phyloP scores from a whole-genome alignment of 2,888 invertebrate species.

The Acheta domesticus region DNA sequence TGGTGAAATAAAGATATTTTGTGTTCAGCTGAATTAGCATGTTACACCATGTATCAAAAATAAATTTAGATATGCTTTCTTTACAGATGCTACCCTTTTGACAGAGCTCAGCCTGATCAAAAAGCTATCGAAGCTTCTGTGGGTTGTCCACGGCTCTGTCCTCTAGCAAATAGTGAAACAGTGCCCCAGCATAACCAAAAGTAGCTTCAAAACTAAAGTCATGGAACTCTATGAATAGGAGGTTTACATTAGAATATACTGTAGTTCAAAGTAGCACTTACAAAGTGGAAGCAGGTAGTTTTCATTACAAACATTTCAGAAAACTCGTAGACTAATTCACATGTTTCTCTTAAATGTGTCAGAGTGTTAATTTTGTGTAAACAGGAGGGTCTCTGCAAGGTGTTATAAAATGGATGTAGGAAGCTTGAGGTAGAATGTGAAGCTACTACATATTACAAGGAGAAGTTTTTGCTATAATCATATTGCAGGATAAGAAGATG shows the following conservation, averaged over 20 bases:
- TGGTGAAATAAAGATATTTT: slow-evolving; percentile 1
- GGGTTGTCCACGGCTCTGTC: not conserved
- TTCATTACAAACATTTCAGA: no score
- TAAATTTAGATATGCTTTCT: slow-evolving; percentile 9
- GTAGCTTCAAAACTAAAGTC: not conserved
- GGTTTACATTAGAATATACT: not conserved
- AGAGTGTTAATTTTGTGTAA: no score
- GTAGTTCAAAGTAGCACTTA: not conserved
- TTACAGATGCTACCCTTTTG: slow-evolving; percentile 11
- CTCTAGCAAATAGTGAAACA: not conserved
- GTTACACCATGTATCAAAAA: slow-evolving; percentile 18
- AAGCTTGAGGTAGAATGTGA: no score
- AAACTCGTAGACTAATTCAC: no score
- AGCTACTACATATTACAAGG: no score
- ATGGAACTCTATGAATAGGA: not conserved
- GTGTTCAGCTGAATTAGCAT: slow-evolving; percentile 1
- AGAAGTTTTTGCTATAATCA: no score
- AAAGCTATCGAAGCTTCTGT: not conserved
- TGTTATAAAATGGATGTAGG: no score
- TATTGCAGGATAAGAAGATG: no score
- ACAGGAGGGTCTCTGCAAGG: no score
- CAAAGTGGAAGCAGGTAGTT: not conserved
- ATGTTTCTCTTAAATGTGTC: no score
- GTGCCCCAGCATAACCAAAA: slow-evolving; percentile 7
- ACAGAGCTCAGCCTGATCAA: not conserved